Evolutionary conservation across 2,888 invertebrate species (phyloP), one percentile per base, ranked within the genome.

Genomic region (Protodeltote pygarga): DNA sequence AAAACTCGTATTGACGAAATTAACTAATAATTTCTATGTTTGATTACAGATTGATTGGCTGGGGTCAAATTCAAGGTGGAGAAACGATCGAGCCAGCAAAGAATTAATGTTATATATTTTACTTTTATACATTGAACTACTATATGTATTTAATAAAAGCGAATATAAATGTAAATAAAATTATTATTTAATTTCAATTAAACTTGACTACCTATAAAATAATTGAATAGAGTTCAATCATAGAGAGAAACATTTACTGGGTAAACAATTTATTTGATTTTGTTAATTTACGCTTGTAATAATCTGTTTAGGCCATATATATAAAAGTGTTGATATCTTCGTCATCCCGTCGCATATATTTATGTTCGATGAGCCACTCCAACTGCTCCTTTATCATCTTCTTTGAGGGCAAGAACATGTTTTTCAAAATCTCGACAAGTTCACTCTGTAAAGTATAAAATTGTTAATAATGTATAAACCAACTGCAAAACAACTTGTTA

Each of bases 381-480:
- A 99, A 94, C 90, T 99, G 99, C 89, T 99, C 99, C 89, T 99
- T 99, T 73, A 99, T 99, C 96, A 99, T 97, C 90, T 99, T 99
- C 89, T 98, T 98, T 58, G 98, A 98, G 15, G 99, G 99, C 79
- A 99, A 93, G 93, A 99, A 99, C 98, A 99, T 99, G 83, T 99
- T 98, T 92, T 99, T 99, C 72, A 99, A 92, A 80, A 99, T 98
- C 90, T 99, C 99, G 10, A 99, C 96, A 48, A 99, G 93, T 92
- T 99, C 99, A 44, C 98, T 97, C 94, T 94, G 85, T 40, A 87
- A 87, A 42, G 64, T 54, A 52, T 47, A 58, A 24, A 37, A 29
- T 3, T 17, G 15, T 10, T 24, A n/a, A n/a, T n/a, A n/a, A n/a
- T n/a, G n/a, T n/a, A n/a, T n/a, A n/a, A n/a, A n/a, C n/a, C n/a